Base-by-base conservation (phyloP, 2,797 vertebrate species). In the Coranthus polyacanthus region DNA sequence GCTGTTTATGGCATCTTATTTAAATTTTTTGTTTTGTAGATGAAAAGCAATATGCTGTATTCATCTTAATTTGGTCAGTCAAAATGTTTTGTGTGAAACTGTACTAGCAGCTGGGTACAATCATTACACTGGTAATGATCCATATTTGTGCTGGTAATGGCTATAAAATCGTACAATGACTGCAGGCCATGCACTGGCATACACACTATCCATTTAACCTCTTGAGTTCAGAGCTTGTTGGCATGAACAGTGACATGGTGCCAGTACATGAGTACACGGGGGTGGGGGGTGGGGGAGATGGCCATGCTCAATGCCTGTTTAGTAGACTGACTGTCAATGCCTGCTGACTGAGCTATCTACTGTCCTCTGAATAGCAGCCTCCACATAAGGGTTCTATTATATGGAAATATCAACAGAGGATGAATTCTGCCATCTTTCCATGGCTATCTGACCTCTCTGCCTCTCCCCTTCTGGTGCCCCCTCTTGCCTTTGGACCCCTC, bases 371-470 rank as follows among this genome's bases (percentile, higher is more conserved):
- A 55, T 55, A 56, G 68, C 46, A 66, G 47, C 71, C 26, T 65
- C 54, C 63, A 73, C 81, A 87, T 78, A 84, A 87, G 60, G 54
- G 9, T 61, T 55, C 78, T 71, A 64, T 83, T 88, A 75, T 86
- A 81, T 80, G 61, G 68, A 79, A 86, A 84, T 82, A 41, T 82
- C 76, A 83, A 73, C 78, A 62, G 79, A 75, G 71, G 71, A 75
- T 22, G 64, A 37, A 37, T 71, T 78, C 78, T 68, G 66, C 62
- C 62, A 51, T 65, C 61, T 72, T 74, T 72, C 58, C 32, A 7
- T 68, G 52, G 56, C 72, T 65, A 12, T 82, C 54, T 77, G 78
- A 86, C 78, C 84, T 54, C 68, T 67, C 64, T 55, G 49, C 67
- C 72, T 50, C 26, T 50, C 16, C 50, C 32, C 11, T n/a, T 24